Base-by-base conservation (phyloP, 2,113 vertebrate genomes). In the Ictidomys tridecemlineatus region DNA sequence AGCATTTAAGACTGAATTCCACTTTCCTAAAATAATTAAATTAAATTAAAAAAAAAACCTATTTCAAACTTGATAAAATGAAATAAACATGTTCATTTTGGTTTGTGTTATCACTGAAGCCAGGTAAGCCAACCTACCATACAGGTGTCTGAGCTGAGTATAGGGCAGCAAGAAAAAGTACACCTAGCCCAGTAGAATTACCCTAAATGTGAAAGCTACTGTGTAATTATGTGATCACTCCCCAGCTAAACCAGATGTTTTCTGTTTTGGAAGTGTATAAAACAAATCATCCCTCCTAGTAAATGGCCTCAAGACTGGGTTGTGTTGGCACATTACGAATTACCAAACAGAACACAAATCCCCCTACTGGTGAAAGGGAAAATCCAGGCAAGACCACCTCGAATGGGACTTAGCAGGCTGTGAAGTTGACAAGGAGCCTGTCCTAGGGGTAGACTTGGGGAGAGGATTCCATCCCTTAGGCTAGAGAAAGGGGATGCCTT, bases 211-310 rank as follows among this genome's bases (percentile, higher is more conserved):
- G 91, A 92, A 95, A 96, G 72, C 88, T 58, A 51, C 88, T 95
- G 9, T 79, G 72, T n/a, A 83, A 96, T 85, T 96, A 90, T 39
- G 56, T 70, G 95, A 84, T 69, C 51, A 56, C 39, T 93, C 80
- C 93, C 83, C 80, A 85, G 93, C 93, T 87, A 91, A 24, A 96
- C 92, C 88, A 96, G 58, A 96, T 87, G 91, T 90, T 96, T 96
- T 96, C 84, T 85, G 91, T 85, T 92, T 95, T 92, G 34, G 72
- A 95, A 92, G 94, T 84, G 24, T 87, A 94, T 80, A 92, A 96
- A 97, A 91, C 87, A 96, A 96, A 86, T 82, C 67, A 96, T 79
- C 87, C 87, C 85, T 96, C 91, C 20, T 67, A 53, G 93, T 82
- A 88, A 96, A 97, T 5, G 39, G 85, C 45, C 93, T 95, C 77